A percentile compares a stretch with the other conserved stretches of the same genome.
phyloP scores from a whole-genome alignment of 2,888 invertebrate species.

The Brachylomia viminalis region DNA sequence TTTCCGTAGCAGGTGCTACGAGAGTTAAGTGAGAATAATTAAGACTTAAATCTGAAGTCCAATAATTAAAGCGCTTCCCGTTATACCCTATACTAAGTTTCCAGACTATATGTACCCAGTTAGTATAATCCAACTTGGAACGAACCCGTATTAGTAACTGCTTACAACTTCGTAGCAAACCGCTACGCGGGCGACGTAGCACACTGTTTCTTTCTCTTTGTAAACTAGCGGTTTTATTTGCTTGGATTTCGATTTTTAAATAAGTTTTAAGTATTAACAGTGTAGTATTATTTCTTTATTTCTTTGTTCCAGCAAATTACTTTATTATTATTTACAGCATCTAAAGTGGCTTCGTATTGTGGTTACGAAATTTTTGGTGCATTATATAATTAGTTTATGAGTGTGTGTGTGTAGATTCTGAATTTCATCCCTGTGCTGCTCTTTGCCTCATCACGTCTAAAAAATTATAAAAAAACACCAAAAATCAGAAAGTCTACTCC shows the following conservation, averaged over 20 bases:
- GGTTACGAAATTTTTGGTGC: neutral
- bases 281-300: neutral
- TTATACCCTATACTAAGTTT: constrained; percentile 55
- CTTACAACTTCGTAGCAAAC: constrained; percentile 67
- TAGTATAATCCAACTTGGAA: constrained; percentile 64
- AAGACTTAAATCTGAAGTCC: constrained; percentile 50
- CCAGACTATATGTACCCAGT: constrained; percentile 61
- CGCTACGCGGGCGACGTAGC: constrained; percentile 64
- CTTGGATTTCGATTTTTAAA: constrained; percentile 27
- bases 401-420: neutral
- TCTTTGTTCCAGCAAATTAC: neutral
- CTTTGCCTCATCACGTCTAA: neutral
- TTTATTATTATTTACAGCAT: neutral
- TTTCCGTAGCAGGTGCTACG: constrained; percentile 45
- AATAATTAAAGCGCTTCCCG: constrained; percentile 59
- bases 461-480: neutral
- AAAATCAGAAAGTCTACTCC: neutral
- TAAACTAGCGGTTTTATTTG: constrained; percentile 40
- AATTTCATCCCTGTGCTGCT: neutral
- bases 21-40: constrained; percentile 44
- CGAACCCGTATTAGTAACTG: constrained; percentile 69
- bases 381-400: neutral
- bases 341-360: neutral
- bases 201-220: constrained; percentile 54
- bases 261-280: constrained; percentile 23